A percentile compares a stretch with the other conserved stretches of the same genome.
Evolutionary conservation across 2,113 vertebrate genomes (phyloP).

Genomic region (Piprites chloris): DNA sequence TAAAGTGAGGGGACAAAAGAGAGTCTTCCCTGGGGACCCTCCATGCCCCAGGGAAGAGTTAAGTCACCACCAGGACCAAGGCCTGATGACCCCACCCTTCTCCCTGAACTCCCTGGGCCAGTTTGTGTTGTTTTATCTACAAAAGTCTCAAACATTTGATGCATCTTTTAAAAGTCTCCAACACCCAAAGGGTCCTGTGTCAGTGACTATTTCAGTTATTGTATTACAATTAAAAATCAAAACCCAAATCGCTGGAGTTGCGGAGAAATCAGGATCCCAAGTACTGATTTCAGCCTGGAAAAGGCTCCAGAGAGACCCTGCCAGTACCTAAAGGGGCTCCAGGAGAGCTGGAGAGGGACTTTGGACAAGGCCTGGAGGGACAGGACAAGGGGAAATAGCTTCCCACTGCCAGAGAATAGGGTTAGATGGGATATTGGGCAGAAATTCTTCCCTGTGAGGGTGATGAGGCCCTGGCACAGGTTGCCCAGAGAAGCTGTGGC

Average conservation of each 20-base stretch:
- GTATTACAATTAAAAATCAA: neutral
- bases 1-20: accelerated
- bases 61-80: neutral
- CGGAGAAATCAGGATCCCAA: neutral
- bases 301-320: neutral
- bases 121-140: neutral
- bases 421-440: neutral
- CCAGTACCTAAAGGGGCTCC: neutral
- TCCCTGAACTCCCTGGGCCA: neutral
- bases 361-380: neutral
- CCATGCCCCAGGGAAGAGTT: neutral
- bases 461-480: neutral
- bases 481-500: neutral
- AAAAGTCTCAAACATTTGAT: neutral
- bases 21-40: neutral
- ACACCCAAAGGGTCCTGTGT: neutral
- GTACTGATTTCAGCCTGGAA: neutral
- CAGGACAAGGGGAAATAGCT: neutral
- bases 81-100: accelerated
- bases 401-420: neutral
- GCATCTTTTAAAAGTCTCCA: neutral
- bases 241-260: neutral
- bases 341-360: neutral
- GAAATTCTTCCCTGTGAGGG: neutral
- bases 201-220: neutral